Conservation (phyloP, 2,888 invertebrate species). For the Strigamia transsilvanica region DNA sequence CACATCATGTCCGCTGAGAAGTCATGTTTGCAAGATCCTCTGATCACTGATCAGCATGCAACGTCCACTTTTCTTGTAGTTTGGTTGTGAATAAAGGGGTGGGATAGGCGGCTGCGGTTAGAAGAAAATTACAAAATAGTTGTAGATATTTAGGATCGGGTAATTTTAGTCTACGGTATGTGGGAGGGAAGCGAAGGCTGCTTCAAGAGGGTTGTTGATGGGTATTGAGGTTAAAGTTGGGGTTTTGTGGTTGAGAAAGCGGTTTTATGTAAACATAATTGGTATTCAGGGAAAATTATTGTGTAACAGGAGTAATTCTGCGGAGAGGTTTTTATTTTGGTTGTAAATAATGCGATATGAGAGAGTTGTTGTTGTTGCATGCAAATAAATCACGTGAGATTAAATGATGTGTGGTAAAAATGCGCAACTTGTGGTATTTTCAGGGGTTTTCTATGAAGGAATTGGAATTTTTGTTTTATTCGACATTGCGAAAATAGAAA, state of each 20-base stretch:
- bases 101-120: not conserved
- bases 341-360: not conserved
- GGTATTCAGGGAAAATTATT: conserved; percentile 16
- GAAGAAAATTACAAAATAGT: not conserved
- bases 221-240: conserved; percentile 43
- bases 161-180: not conserved
- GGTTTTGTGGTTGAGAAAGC: conserved; percentile 27
- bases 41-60: conserved; percentile 43
- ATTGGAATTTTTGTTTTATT: not conserved
- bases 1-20: conserved; percentile 45
- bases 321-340: not conserved
- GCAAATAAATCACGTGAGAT: not conserved
- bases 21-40: conserved; percentile 31
- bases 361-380: not conserved
- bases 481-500: not conserved
- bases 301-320: not conserved
- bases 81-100: not conserved
- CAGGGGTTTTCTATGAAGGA: not conserved
- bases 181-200: conserved; percentile 1
- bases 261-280: conserved; percentile 35
- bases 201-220: conserved; percentile 18
- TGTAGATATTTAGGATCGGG: not conserved
- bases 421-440: no score
- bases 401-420: no score
- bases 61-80: not conserved